Base-by-base conservation (phyloP, 2,797 vertebrate genomes). In the Staurois parvus region DNA sequence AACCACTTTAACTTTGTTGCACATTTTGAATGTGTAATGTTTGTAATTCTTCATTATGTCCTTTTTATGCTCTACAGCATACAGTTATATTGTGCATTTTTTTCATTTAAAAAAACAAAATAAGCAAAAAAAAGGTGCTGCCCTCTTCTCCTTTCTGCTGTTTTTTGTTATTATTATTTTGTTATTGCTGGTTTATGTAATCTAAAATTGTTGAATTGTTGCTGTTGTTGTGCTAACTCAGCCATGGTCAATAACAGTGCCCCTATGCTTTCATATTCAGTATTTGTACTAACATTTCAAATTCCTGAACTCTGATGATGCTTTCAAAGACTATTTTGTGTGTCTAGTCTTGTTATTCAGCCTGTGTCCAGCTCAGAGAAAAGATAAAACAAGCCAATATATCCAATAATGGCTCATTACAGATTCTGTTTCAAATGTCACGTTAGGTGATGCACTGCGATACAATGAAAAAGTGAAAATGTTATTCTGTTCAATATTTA, bases 401-500 rank as follows among this genome's bases (percentile, higher is more conserved):
- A 45, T 76, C 74, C 67, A 76, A 82, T 86, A 86, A 86, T 76
- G 37, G 26, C 68, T 83, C 56, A 86, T 86, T 83, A 86, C 77
- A 82, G 73, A 77, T 64, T 82, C 52, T 82, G 37, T 52, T 78
- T 68, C 59, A 83, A 86, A 86, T 86, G 85, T 83, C 85, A 86
- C 2, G 7, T 48, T 75, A 86, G 52, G 56, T 86, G 79, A 86
- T 67, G 29, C 30, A 68, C 24, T 37, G 17, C 26, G 68, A 86
- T 73, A 79, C 68, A 83, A 83, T 78, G 59, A 78, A 82, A 83
- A 76, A 72, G 40, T 30, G 80, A 81, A 86, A 86, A 86, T 86
- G 85, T 86, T 82, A 83, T 82, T 83, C 80, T 79, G 75, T 59
- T 86, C 85, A 83, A 48, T 83, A 79, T 83, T 83, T 86, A 86